These are phyloP conservation scores for Drosophila watanabei DNA, from an alignment of 1,140 invertebrate genomes.

Conservation along the genomic window DNA sequence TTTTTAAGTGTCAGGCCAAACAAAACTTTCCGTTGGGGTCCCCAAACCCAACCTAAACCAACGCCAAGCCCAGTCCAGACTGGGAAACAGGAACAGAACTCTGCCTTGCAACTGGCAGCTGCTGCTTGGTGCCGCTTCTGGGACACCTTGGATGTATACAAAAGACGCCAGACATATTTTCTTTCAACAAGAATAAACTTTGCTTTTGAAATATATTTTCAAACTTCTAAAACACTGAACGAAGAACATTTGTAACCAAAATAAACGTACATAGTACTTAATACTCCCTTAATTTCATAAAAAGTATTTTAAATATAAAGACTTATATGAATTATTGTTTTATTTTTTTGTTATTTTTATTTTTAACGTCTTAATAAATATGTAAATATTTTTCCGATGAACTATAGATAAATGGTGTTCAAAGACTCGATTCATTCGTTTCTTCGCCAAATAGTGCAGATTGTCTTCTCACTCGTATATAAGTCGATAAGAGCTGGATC, in stretches of 20 bases:
- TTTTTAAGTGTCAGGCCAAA: constrained; percentile 80
- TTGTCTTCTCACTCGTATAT: too few species aligned
- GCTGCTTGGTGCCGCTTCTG: constrained; percentile 32
- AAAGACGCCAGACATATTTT: constrained; percentile 67
- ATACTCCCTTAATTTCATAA: background rate
- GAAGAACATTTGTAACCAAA: background rate
- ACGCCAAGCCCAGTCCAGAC: background rate
- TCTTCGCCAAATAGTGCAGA: too few species aligned
- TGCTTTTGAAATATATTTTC: constrained; percentile 63
- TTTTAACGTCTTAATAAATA: too few species aligned
- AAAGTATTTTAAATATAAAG: background rate
- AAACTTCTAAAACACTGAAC: constrained; percentile 14
- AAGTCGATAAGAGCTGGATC: too few species aligned
- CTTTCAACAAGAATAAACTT: constrained; percentile 73
- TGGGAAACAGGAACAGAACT: constrained; percentile 2
- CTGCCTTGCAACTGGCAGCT: constrained; percentile 55
- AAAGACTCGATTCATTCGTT: too few species aligned
- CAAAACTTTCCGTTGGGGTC: constrained; percentile 65
- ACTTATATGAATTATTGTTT: too few species aligned
- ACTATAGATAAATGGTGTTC: too few species aligned
- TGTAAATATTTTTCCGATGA: too few species aligned
- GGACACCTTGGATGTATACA: constrained; percentile 56
- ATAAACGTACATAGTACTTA: too few species aligned
- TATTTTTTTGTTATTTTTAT: too few species aligned
- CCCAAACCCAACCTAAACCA: constrained; percentile 5